Percentiles rank a stretch among this genome's conserved stretches.
Conservation (phyloP, 2,113 vertebrate species). For the Leucosticte australis region DNA sequence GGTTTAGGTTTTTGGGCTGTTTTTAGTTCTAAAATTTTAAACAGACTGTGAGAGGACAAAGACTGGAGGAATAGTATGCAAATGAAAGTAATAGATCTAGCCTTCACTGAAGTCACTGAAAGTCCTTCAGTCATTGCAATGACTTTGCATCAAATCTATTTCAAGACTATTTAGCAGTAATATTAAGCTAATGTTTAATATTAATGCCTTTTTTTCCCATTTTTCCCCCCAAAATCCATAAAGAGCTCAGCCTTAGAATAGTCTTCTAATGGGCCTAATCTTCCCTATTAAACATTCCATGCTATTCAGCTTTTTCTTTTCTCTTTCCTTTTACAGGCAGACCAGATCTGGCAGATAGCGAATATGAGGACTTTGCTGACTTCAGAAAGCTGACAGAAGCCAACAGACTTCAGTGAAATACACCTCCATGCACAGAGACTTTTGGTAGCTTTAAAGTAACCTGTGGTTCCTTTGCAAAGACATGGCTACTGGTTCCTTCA, state of each 20-base stretch:
- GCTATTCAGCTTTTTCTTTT: constrained; percentile 39
- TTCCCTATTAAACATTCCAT: not conserved
- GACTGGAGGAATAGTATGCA: not conserved
- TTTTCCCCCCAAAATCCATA: not conserved
- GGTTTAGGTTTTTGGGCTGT: not conserved
- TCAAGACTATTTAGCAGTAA: constrained; percentile 5
- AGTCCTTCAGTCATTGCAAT: not conserved
- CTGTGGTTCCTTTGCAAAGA: constrained; percentile 66
- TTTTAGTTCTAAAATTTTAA: not conserved
- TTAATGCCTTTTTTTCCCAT: not conserved
- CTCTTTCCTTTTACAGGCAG: constrained; percentile 54
- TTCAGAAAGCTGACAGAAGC: constrained; percentile 10
- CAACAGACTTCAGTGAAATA: not conserved
- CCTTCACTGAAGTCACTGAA: not conserved
- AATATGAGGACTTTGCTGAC: constrained; percentile 32
- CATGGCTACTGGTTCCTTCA: constrained; percentile 14
- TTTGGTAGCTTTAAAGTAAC: constrained; percentile 60
- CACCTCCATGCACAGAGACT: not conserved
- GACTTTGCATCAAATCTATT: not conserved
- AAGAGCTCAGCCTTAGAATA: not conserved
- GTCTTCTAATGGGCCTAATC: not conserved
- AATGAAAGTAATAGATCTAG: not conserved
- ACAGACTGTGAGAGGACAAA: not conserved
- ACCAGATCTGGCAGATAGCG: constrained; percentile 15
- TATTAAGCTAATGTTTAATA: constrained; percentile 25